Percentiles rank a stretch among this genome's conserved stretches.
These are phyloP conservation scores for Calyptommatus sinebrachiatus DNA, from an alignment of 2,113 vertebrate species.

Conservation along the genomic window DNA sequence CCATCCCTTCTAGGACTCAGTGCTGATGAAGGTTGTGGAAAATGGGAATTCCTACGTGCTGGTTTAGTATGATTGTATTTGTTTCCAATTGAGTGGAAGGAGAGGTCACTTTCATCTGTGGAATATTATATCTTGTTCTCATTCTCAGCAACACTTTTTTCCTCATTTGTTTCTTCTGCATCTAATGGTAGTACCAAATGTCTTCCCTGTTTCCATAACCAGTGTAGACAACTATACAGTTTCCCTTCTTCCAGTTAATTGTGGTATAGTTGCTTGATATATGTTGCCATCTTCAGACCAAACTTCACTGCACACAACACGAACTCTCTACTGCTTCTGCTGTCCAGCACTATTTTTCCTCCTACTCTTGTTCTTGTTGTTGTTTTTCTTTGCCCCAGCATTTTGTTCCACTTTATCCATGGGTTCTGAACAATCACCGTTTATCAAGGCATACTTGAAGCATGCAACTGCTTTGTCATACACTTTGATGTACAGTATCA, in stretches of 20 bases:
- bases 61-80: conserved; percentile 70
- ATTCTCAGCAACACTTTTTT: conserved; percentile 48
- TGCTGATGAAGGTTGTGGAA: conserved; percentile 70
- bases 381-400: conserved; percentile 80
- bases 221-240: conserved; percentile 82
- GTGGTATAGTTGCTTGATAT: conserved; percentile 87
- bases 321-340: conserved; percentile 87
- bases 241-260: conserved; percentile 80
- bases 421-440: conserved; percentile 75
- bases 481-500: too few species aligned
- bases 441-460: conserved; percentile 83
- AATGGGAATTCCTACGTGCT: conserved; percentile 71
- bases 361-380: conserved; percentile 82
- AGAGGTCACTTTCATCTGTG: conserved; percentile 74
- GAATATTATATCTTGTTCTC: too few species aligned
- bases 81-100: conserved; percentile 68
- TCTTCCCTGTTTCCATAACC: conserved; percentile 92
- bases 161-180: conserved; percentile 73
- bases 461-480: too few species aligned
- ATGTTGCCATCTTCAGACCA: conserved; percentile 93
- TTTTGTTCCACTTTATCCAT: conserved; percentile 69
- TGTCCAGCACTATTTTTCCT: conserved; percentile 73
- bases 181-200: conserved; percentile 75
- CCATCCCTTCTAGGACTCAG: conserved; percentile 72
- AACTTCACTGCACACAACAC: conserved; percentile 83